These are phyloP conservation scores for Aporophyla lueneburgensis DNA, from an alignment of 2,888 invertebrate genomes.

Conservation along the genomic window DNA sequence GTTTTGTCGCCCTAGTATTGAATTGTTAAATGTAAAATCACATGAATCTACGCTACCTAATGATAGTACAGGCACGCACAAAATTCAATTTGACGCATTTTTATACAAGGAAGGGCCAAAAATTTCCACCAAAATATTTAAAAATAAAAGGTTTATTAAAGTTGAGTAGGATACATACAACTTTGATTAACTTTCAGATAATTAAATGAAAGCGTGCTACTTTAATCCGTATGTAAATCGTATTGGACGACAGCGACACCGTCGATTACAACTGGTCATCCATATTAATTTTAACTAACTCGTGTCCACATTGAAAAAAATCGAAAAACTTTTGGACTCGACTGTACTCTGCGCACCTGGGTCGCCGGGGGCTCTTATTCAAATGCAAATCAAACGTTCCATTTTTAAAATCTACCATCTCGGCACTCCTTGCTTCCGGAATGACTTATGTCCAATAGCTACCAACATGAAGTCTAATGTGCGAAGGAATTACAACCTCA, in stretches of 20 bases:
- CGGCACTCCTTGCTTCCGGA: conserved; percentile 89
- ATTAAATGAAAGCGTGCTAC: conserved; percentile 60
- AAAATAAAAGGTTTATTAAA: conserved; percentile 1
- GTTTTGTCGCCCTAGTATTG: conserved; percentile 74
- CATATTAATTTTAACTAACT: conserved; percentile 81
- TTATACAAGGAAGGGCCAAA: background rate
- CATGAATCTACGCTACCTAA: conserved; percentile 77
- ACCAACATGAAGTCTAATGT: conserved; percentile 72
- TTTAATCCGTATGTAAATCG: conserved; percentile 79
- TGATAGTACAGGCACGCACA: conserved; percentile 78
- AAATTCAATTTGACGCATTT: conserved; percentile 29
- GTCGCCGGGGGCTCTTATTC: conserved; percentile 90
- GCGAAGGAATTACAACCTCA: conserved; percentile 72
- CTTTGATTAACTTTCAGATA: conserved; percentile 55
- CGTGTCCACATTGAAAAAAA: conserved; percentile 71
- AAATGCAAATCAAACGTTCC: conserved; percentile 91
- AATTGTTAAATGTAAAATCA: conserved; percentile 81
- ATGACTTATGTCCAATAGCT: conserved; percentile 88
- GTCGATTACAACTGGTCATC: conserved; percentile 83
- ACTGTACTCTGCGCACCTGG: conserved; percentile 89
- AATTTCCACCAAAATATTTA: background rate
- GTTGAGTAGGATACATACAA: conserved; percentile 8
- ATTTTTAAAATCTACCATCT: conserved; percentile 91
- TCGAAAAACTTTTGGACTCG: conserved; percentile 81
- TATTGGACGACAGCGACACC: conserved; percentile 71